phyloP scores from a whole-genome alignment of 2,888 invertebrate genomes.

The Heliconius charithonia region DNA sequence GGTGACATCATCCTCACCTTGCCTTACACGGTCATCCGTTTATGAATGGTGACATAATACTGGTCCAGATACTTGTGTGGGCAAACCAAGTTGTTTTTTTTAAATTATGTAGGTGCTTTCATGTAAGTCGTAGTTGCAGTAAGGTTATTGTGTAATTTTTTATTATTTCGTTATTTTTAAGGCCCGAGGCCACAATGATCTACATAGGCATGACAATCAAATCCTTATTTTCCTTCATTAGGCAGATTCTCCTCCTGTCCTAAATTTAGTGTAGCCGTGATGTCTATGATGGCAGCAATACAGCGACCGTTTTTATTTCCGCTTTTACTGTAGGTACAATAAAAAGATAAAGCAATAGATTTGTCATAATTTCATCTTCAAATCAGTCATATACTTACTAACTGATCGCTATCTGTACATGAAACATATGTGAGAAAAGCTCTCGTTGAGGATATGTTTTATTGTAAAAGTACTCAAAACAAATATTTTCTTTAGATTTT shows the following conservation, averaged over 20 bases:
- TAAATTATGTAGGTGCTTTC: not conserved
- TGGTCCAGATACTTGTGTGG: slow-evolving; percentile 13
- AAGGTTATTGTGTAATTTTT: not conserved
- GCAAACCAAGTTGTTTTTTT: not conserved
- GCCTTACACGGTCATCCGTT: slow-evolving; percentile 46
- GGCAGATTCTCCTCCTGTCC: not conserved
- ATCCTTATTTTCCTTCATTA: not conserved
- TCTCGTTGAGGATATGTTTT: too few species aligned
- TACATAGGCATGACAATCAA: not conserved
- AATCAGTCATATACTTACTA: too few species aligned
- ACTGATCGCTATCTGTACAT: too few species aligned
- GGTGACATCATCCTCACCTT: slow-evolving; percentile 48
- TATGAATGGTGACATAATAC: slow-evolving; percentile 43
- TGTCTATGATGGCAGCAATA: too few species aligned
- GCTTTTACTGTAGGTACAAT: too few species aligned
- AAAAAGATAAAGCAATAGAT: too few species aligned
- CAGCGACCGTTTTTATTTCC: too few species aligned
- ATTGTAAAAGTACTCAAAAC: too few species aligned
- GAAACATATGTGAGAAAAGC: too few species aligned
- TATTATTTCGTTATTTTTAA: not conserved
- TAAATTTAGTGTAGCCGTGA: not conserved
- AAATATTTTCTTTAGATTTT: too few species aligned
- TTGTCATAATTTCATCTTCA: too few species aligned
- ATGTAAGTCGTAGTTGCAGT: not conserved
- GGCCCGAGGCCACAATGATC: not conserved